Base-by-base conservation (phyloP, 2,113 vertebrate genomes). In the Pluvianellus socialis region DNA sequence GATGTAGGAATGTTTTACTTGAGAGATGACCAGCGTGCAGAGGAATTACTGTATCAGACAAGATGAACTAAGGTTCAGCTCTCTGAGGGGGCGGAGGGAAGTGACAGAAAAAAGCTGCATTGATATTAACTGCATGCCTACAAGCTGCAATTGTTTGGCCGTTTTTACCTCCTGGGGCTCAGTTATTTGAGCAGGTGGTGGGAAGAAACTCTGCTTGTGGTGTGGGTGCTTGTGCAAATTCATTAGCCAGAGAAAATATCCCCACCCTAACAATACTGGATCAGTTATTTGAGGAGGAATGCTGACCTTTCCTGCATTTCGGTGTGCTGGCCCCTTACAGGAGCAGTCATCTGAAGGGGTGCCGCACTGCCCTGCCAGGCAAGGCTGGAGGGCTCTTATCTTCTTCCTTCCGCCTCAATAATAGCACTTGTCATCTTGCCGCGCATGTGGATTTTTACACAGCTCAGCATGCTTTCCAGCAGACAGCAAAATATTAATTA, bases 401-500 rank as follows among this genome's bases (percentile, higher is more conserved):
- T 75, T 79, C 80, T 91, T 95, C 86, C 89, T 97, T 95, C 95
- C 45, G 4, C 84, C 62, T 87, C 1, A 1, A 7, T 86, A 95
- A 91, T 38, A 92, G 84, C 87, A 76, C 94, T 96, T 94, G 80
- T 95, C 90, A 77, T 95, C 86, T 80, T 23, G 52, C 86, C 0
- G 19, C 3, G 9, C 68, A 9, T 67, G 92, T 92, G 97, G 87
- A 19, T 87, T 95, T 86, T 94, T 63, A 89, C 70, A 94, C 77
- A 85, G 92, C 91, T 95, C 94, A 92, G 95, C 84, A 47, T 91
- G 94, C 94, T 94, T 92, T 95, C 87, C 80, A 73, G 89, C 49
- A 95, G 92, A 96, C 95, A 97, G 92, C 94, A 95, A 97, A 95
- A 94, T 95, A 96, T 97, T 97, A 97, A 95, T 97, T 97, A 97